Evolutionary conservation across 2,888 invertebrate genomes (phyloP).

Genomic region (Limnephilus auricula): DNA sequence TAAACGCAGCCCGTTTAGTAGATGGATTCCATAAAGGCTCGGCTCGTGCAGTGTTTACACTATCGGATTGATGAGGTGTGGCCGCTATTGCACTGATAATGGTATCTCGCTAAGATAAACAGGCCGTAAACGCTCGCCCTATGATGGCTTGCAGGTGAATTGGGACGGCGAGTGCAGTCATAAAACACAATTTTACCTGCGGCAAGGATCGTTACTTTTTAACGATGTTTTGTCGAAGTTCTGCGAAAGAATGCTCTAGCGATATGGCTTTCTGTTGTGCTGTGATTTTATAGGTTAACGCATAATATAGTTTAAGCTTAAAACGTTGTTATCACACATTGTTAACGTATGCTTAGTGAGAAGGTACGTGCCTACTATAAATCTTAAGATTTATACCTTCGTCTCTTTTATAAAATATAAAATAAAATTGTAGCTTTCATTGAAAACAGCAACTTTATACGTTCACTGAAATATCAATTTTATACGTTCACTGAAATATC

Average conservation of each 20-base stretch:
- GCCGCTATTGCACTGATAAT: conserved; percentile 10
- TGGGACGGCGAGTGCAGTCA: conserved; percentile 28
- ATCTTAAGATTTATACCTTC: too few species aligned
- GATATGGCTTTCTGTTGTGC: background rate
- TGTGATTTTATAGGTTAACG: too few species aligned
- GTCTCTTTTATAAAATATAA: too few species aligned
- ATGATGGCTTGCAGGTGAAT: conserved; percentile 50
- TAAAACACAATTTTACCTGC: background rate
- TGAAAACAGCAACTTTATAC: too few species aligned
- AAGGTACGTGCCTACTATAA: too few species aligned
- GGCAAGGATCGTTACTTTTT: conserved; percentile 9
- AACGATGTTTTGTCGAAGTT: conserved; percentile 4
- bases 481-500: too few species aligned
- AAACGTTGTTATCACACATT: background rate
- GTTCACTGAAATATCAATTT: too few species aligned
- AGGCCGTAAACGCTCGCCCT: background rate
- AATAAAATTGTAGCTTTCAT: too few species aligned
- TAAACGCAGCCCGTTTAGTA: background rate
- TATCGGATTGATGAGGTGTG: conserved; percentile 29
- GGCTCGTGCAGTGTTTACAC: conserved; percentile 14
- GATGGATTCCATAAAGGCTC: background rate
- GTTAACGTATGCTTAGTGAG: background rate
- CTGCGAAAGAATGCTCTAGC: background rate
- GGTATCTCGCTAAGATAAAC: conserved; percentile 42
- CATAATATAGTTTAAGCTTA: too few species aligned